Evolutionary conservation across 2,888 invertebrate genomes (phyloP).

Genomic region (Drosophila melanosoma): DNA sequence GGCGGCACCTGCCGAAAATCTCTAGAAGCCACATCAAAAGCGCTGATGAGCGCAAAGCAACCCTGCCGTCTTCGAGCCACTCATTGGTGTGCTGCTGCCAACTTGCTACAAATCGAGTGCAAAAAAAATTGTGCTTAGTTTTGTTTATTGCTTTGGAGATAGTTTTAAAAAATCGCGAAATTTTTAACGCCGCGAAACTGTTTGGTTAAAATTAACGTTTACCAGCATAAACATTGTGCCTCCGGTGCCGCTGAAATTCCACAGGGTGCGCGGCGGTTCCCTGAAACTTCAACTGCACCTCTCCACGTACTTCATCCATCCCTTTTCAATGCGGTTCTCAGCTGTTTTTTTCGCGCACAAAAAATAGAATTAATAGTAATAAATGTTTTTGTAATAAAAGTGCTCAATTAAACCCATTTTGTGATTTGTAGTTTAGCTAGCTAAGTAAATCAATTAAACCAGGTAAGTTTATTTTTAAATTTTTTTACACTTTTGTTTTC

Average conservation of each 20-base stretch:
- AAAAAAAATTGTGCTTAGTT: slow-evolving; percentile 25
- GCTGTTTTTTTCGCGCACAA: slow-evolving; percentile 43
- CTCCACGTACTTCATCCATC: background rate
- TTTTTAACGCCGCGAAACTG: background rate
- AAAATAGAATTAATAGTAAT: slow-evolving; percentile 8
- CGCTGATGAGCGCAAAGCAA: background rate
- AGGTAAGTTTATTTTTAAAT: slow-evolving; percentile 47
- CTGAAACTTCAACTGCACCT: background rate
- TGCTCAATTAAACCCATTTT: slow-evolving; percentile 10
- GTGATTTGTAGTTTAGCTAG: slow-evolving; percentile 20
- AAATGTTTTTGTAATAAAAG: slow-evolving; percentile 30
- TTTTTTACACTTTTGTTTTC: background rate
- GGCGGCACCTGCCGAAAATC: slow-evolving; percentile 20
- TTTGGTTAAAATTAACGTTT: background rate
- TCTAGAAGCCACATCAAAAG: background rate
- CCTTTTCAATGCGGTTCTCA: slow-evolving; percentile 30
- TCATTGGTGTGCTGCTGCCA: slow-evolving; percentile 41
- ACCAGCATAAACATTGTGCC: slow-evolving; percentile 20
- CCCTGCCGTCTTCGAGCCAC: slow-evolving; percentile 2
- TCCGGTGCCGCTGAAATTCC: slow-evolving; percentile 51
- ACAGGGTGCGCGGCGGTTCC: slow-evolving; percentile 50
- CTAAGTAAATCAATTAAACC: slow-evolving; percentile 3
- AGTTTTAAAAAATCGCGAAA: background rate
- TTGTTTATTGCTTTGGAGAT: slow-evolving; percentile 22
- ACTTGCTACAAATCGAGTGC: slow-evolving; percentile 26